Conservation (phyloP, 2,888 invertebrate species). For the Phytoseiulus persimilis region DNA sequence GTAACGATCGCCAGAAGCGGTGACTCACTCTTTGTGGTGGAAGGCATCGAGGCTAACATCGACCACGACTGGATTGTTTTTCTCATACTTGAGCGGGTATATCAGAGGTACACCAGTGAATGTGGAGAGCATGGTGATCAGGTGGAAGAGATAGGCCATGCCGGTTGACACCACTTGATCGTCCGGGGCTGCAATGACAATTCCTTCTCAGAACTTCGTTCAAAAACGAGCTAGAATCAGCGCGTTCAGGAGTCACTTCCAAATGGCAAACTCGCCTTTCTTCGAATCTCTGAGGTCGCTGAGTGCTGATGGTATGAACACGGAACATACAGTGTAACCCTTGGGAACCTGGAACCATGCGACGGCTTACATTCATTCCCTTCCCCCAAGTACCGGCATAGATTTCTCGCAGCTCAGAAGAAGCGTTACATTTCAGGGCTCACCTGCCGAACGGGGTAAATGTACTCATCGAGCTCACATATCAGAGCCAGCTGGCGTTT, state of each 20-base stretch:
- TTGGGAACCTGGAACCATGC: background rate
- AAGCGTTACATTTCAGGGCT: background rate
- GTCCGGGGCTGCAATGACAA: background rate
- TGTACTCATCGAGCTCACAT: slow-evolving; percentile 34
- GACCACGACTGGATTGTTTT: background rate
- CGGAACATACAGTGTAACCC: slow-evolving; percentile 15
- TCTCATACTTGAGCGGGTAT: slow-evolving; percentile 18
- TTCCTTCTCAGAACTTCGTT: background rate
- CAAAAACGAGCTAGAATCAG: background rate
- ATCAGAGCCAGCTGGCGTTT: slow-evolving; percentile 12
- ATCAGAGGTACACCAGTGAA: slow-evolving; percentile 30
- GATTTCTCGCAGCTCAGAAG: background rate
- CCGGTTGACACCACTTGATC: slow-evolving; percentile 27
- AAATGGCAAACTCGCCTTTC: background rate
- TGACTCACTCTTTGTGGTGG: slow-evolving; percentile 33
- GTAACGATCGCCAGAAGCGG: background rate
- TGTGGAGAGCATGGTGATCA: background rate
- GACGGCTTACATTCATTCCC: background rate
- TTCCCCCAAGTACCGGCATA: background rate
- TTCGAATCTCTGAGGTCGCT: slow-evolving; percentile 5
- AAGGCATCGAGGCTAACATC: slow-evolving; percentile 31
- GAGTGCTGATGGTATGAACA: slow-evolving; percentile 16
- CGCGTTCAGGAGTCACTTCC: background rate
- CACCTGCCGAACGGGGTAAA: slow-evolving; percentile 26
- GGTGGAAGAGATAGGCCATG: slow-evolving; percentile 9